Evolutionary conservation across 2,888 invertebrate genomes (phyloP).

Genomic region (Cheilosia urbana): DNA sequence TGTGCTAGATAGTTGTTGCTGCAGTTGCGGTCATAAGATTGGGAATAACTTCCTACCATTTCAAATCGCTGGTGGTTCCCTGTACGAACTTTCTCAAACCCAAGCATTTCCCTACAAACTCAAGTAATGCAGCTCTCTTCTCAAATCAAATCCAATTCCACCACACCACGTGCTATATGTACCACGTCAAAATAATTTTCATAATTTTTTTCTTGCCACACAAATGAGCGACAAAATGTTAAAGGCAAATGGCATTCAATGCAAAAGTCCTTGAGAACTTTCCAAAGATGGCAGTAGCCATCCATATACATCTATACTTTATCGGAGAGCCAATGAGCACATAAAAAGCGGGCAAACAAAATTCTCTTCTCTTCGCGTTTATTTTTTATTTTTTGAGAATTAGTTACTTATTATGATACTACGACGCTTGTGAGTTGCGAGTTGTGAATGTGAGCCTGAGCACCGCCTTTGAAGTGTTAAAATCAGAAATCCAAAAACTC

Average conservation of each 20-base stretch:
- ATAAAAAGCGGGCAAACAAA: constrained; percentile 34
- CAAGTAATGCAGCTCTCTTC: too few relatives aligned
- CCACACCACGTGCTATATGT: background rate
- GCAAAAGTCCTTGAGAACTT: constrained; percentile 56
- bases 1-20: too few relatives aligned
- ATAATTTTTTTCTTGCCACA: background rate
- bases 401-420: constrained; percentile 42
- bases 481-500: constrained; percentile 62
- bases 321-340: constrained; percentile 22
- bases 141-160: too few relatives aligned
- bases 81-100: too few relatives aligned
- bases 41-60: too few relatives aligned
- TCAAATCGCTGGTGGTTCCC: too few relatives aligned
- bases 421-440: background rate
- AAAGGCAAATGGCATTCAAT: constrained; percentile 36
- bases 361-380: constrained; percentile 20
- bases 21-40: too few relatives aligned
- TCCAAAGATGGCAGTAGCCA: constrained; percentile 53
- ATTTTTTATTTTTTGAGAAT: constrained; percentile 37
- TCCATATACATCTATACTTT: constrained; percentile 9
- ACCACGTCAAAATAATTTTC: background rate
- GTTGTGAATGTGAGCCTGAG: background rate
- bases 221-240: constrained; percentile 9
- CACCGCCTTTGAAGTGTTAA: constrained; percentile 70
- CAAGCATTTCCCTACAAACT: too few relatives aligned